phyloP scores from a whole-genome alignment of 2,113 vertebrate genomes.

The Microtus richardsoni region DNA sequence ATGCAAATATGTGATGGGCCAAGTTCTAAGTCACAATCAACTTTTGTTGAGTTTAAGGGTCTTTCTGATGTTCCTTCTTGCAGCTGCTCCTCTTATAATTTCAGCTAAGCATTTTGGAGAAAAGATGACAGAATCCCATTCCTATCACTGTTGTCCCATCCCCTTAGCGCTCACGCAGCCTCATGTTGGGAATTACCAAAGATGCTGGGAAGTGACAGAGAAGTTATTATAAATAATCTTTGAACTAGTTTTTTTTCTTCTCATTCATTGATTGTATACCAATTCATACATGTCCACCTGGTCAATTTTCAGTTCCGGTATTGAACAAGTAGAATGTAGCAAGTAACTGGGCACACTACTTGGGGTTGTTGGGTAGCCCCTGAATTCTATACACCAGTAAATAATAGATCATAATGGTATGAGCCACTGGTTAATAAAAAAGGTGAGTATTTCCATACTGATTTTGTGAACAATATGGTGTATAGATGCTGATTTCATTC shows the following conservation, averaged over 20 bases:
- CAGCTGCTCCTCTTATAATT: neutral
- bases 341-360: neutral
- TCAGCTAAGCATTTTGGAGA: slow-evolving; percentile 33
- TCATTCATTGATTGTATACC: neutral
- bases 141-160: neutral
- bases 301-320: slow-evolving; percentile 38
- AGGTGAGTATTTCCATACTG: neutral
- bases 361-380: neutral
- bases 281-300: neutral
- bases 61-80: neutral
- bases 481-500: slow-evolving; percentile 43
- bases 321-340: neutral
- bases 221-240: slow-evolving; percentile 7
- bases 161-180: neutral
- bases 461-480: neutral
- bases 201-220: neutral
- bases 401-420: neutral
- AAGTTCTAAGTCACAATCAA: neutral
- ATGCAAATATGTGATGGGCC: neutral
- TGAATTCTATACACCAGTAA: slow-evolving; percentile 18
- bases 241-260: neutral
- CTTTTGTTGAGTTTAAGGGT: neutral
- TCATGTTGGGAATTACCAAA: slow-evolving; percentile 2
- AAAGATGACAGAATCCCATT: neutral
- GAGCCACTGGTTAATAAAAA: slow-evolving; percentile 6